These are phyloP conservation scores for Mustela lutreola DNA, from an alignment of 2,113 vertebrate species.

Conservation along the genomic window DNA sequence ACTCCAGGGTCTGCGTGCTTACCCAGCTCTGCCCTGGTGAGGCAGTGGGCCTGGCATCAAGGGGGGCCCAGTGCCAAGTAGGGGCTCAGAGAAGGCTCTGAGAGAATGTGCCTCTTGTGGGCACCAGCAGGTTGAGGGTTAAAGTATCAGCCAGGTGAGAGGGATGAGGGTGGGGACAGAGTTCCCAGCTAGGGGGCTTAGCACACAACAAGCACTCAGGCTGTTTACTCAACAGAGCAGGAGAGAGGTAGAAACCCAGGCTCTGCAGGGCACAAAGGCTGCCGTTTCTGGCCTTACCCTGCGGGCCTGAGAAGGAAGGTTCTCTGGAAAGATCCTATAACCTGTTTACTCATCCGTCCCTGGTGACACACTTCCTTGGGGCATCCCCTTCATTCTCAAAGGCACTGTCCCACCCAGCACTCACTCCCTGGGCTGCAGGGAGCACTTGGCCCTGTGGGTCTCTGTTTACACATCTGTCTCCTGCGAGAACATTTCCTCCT, in stretches of 20 bases:
- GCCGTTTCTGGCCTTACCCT: accelerated
- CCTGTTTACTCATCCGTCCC: background rate
- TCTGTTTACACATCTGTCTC: background rate
- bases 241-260: background rate
- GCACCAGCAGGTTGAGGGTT: background rate
- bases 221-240: accelerated
- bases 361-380: background rate
- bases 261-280: accelerated
- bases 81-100: background rate
- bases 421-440: background rate
- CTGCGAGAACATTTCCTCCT: background rate
- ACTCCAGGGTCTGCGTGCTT: background rate
- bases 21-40: background rate
- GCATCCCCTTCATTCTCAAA: background rate
- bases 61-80: background rate
- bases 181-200: background rate
- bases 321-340: background rate
- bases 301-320: background rate
- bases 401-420: background rate
- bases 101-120: no score
- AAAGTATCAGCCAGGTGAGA: background rate
- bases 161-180: background rate
- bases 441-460: background rate
- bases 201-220: accelerated
- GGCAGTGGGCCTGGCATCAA: background rate